Evolutionary conservation across 2,113 vertebrate genomes (phyloP).

Genomic region (Chaetorhynchus papuensis): DNA sequence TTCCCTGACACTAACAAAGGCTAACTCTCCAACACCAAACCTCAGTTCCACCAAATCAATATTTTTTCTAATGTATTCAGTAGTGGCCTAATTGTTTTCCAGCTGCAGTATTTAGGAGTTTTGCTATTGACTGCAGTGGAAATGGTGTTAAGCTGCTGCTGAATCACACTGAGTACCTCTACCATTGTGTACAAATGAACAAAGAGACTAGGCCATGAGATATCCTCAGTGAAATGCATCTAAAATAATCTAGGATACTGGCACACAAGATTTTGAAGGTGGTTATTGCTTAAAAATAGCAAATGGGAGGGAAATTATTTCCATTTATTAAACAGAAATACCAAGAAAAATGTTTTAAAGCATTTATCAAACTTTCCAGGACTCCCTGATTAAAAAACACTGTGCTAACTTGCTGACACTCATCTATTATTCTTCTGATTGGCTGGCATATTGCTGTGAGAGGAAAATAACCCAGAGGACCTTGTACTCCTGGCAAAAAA

Average conservation of each 20-base stretch:
- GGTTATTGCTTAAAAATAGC: neutral
- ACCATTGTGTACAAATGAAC: neutral
- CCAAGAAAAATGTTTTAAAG: neutral
- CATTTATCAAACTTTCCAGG: neutral
- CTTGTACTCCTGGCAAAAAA: neutral
- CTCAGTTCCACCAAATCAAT: neutral
- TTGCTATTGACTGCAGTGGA: neutral
- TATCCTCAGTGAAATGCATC: neutral
- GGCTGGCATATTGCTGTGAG: neutral
- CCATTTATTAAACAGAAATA: neutral
- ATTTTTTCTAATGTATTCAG: neutral
- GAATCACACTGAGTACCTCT: neutral
- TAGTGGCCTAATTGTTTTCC: neutral
- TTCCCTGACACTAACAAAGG: neutral
- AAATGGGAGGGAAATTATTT: neutral
- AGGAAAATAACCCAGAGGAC: neutral
- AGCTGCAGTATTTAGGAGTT: neutral
- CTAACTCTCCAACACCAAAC: neutral
- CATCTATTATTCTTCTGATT: neutral
- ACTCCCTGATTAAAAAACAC: neutral
- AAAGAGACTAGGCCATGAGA: neutral
- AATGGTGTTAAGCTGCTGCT: neutral
- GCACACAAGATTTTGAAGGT: neutral
- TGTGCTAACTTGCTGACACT: neutral
- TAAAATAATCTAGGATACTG: neutral